Evolutionary conservation across 1,140 invertebrate species (phyloP).

Genomic region (Marisa cornuarietis): DNA sequence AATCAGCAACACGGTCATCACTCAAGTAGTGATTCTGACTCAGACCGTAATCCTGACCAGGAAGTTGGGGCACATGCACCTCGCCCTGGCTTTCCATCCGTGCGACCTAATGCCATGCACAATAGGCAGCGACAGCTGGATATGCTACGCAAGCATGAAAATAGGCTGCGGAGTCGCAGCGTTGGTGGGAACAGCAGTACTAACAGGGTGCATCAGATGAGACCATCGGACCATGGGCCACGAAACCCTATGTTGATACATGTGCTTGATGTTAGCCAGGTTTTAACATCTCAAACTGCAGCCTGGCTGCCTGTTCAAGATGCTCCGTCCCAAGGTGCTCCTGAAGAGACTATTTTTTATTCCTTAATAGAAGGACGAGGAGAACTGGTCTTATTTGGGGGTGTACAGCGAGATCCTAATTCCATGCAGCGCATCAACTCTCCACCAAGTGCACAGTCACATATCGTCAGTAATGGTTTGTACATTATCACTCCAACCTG

Average conservation of each 20-base stretch:
- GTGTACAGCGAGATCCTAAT: conserved; percentile 70
- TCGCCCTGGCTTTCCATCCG: conserved; percentile 49
- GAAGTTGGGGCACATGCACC: conserved; percentile 8
- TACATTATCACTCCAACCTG: conserved; percentile 30
- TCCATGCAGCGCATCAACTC: conserved; percentile 50
- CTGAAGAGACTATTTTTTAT: conserved; percentile 90
- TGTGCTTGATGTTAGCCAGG: conserved; percentile 84
- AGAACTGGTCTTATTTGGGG: conserved; percentile 94
- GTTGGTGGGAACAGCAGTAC: conserved; percentile 20
- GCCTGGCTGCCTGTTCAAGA: conserved; percentile 78
- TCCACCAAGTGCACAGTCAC: conserved; percentile 37
- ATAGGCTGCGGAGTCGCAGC: conserved; percentile 62
- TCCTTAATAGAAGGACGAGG: conserved; percentile 87
- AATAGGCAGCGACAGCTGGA: conserved; percentile 74
- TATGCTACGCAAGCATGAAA: conserved; percentile 72
- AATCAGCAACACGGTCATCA: not conserved
- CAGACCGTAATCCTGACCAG: not conserved
- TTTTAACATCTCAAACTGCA: conserved; percentile 70
- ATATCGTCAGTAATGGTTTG: conserved; percentile 50
- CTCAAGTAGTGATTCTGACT: not conserved
- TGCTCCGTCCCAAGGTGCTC: conserved; percentile 67
- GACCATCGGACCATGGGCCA: not conserved
- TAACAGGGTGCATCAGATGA: conserved; percentile 17
- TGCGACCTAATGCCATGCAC: conserved; percentile 63
- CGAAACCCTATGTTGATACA: conserved; percentile 77